Conservation (phyloP, 2,888 invertebrate genomes). For the Archips xylosteana region DNA sequence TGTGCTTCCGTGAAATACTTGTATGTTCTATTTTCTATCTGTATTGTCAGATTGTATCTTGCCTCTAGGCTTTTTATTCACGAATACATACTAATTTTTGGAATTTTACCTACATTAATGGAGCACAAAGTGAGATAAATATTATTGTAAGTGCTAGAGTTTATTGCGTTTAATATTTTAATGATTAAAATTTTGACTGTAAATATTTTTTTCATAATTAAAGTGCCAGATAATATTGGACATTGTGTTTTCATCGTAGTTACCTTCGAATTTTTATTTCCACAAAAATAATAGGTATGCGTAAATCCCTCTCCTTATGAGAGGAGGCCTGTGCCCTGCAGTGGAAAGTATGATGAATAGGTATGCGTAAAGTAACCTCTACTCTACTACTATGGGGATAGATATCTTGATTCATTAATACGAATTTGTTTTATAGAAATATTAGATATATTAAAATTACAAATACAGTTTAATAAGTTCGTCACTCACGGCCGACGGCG, state of each 20-base stretch:
- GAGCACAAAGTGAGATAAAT: conserved; percentile 63
- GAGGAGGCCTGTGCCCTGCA: too few relatives aligned
- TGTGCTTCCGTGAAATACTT: conserved; percentile 56
- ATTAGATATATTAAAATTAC: conserved; percentile 73
- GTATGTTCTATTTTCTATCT: conserved; percentile 40
- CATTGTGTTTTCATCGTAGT: conserved; percentile 12
- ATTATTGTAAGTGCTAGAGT: conserved; percentile 47
- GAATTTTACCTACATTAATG: conserved; percentile 42
- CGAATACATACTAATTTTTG: conserved; percentile 50
- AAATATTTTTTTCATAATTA: conserved; percentile 75
- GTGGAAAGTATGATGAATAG: too few relatives aligned
- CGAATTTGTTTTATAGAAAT: conserved; percentile 33
- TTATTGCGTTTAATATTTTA: conserved; percentile 56
- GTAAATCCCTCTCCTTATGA: too few relatives aligned
- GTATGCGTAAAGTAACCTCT: too few relatives aligned
- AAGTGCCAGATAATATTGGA: conserved; percentile 75
- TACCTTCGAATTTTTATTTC: too few relatives aligned
- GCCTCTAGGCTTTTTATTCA: conserved; percentile 54
- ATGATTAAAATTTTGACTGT: conserved; percentile 57
- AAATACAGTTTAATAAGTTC: conserved; percentile 98
- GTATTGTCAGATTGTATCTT: conserved; percentile 50
- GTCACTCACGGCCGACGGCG: conserved; percentile 98
- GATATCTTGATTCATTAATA: neutral
- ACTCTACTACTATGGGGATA: neutral
- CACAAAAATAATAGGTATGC: too few relatives aligned